These are phyloP conservation scores for Urosaurus nigricauda DNA, from an alignment of 2,797 vertebrate species.

Conservation along the genomic window DNA sequence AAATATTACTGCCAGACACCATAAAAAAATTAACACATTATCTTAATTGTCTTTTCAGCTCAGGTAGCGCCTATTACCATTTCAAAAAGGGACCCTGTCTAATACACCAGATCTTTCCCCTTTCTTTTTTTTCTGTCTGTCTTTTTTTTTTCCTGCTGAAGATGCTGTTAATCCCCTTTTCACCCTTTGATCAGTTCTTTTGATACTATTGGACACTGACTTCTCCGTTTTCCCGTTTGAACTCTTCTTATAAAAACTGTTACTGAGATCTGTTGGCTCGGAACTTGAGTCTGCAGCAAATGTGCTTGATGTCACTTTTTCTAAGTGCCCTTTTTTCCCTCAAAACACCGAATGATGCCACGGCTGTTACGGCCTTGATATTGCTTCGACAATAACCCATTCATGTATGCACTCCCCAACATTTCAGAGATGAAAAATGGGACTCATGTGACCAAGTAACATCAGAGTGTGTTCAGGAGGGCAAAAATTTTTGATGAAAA, in stretches of 20 bases:
- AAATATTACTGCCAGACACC: conserved; percentile 83
- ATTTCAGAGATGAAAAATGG: no score
- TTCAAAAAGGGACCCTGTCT: conserved; percentile 79
- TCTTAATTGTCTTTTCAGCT: conserved; percentile 85
- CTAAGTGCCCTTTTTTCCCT: neutral
- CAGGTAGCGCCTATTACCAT: conserved; percentile 84
- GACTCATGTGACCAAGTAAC: no score
- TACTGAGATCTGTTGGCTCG: conserved; percentile 74
- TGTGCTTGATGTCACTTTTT: conserved; percentile 52
- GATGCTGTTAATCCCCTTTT: conserved; percentile 79
- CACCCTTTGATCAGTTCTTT: conserved; percentile 82
- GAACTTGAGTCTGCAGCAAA: conserved; percentile 61
- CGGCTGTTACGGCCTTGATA: conserved; percentile 2
- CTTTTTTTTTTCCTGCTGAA: conserved; percentile 72
- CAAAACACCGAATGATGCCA: conserved; percentile 30
- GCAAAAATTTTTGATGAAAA: no score
- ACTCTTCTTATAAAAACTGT: conserved; percentile 77
- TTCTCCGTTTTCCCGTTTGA: conserved; percentile 77
- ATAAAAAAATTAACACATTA: conserved; percentile 85
- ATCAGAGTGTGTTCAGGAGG: no score
- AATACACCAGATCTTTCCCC: conserved; percentile 78
- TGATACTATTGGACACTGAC: conserved; percentile 74
- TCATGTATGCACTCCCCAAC: no score
- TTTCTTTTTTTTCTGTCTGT: conserved; percentile 69
- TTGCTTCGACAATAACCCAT: neutral